These are phyloP conservation scores for Crenuchus spilurus DNA, from an alignment of 2,797 vertebrate genomes.

Conservation along the genomic window DNA sequence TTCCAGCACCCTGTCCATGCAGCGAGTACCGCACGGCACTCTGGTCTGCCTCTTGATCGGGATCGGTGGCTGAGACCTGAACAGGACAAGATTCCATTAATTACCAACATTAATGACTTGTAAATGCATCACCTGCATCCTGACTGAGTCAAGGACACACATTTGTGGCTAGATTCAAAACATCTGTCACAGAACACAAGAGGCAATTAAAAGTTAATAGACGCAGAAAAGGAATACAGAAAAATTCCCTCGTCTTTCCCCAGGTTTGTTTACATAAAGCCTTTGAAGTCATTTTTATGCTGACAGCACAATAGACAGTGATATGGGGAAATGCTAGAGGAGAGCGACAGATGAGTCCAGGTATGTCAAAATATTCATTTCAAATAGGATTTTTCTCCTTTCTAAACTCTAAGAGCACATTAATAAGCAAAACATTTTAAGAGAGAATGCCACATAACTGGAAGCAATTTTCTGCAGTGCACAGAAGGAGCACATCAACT, in stretches of 20 bases:
- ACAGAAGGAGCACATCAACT: constrained; percentile 59
- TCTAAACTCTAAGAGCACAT: constrained; percentile 65
- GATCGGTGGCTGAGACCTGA: constrained; percentile 87
- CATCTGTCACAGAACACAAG: constrained; percentile 66
- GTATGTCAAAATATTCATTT: constrained; percentile 69
- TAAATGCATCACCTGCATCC: neutral
- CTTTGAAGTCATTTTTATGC: constrained; percentile 71
- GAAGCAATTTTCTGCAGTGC: constrained; percentile 51
- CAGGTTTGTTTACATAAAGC: constrained; percentile 70
- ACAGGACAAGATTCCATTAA: constrained; percentile 12
- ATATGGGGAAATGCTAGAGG: constrained; percentile 57
- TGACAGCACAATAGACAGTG: constrained; percentile 65
- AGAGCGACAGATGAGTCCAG: constrained; percentile 55
- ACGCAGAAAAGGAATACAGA: constrained; percentile 60
- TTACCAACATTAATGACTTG: constrained; percentile 6
- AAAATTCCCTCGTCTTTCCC: constrained; percentile 62
- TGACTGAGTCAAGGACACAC: constrained; percentile 32
- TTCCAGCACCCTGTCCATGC: constrained; percentile 85
- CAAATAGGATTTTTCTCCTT: constrained; percentile 68
- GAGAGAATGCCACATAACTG: constrained; percentile 35
- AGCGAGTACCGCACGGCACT: constrained; percentile 84
- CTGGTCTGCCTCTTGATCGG: constrained; percentile 85
- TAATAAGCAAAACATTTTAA: constrained; percentile 59
- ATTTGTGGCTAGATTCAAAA: constrained; percentile 55
- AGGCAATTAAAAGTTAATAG: constrained; percentile 78